A percentile compares a stretch with the other conserved stretches of the same genome.
These are phyloP conservation scores for Plemyria rubiginata DNA, from an alignment of 2,888 invertebrate genomes.

Conservation along the genomic window DNA sequence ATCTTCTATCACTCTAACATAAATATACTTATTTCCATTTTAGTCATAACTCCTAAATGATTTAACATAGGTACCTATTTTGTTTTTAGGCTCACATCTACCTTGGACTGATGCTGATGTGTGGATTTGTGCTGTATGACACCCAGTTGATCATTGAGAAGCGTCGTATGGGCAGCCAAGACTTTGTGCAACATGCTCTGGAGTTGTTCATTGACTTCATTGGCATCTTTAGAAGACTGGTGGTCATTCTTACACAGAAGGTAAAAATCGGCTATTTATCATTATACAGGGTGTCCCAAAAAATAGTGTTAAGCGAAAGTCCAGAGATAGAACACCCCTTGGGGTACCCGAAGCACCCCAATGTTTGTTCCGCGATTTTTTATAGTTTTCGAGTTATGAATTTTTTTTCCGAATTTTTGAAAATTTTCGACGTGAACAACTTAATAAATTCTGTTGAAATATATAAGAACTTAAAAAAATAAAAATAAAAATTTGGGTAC, in stretches of 20 bases:
- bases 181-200: slow-evolving; percentile 96
- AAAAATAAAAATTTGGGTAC: no score
- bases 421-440: no score
- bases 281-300: no score
- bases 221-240: slow-evolving; percentile 95
- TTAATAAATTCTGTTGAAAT: no score
- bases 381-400: no score
- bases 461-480: no score
- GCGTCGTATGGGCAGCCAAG: slow-evolving; percentile 94
- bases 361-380: no score
- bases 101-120: slow-evolving; percentile 95
- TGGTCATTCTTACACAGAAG: slow-evolving; percentile 96
- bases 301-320: no score
- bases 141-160: slow-evolving; percentile 99
- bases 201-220: slow-evolving; percentile 98
- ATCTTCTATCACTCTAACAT: no score
- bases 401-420: no score
- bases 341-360: neutral
- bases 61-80: neutral
- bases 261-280: slow-evolving; percentile 82
- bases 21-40: no score
- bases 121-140: slow-evolving; percentile 97
- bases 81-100: slow-evolving; percentile 90
- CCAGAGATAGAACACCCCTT: no score
- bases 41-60: neutral